These are phyloP conservation scores for Papilio gigon DNA, from an alignment of 2,888 invertebrate species.

Conservation along the genomic window DNA sequence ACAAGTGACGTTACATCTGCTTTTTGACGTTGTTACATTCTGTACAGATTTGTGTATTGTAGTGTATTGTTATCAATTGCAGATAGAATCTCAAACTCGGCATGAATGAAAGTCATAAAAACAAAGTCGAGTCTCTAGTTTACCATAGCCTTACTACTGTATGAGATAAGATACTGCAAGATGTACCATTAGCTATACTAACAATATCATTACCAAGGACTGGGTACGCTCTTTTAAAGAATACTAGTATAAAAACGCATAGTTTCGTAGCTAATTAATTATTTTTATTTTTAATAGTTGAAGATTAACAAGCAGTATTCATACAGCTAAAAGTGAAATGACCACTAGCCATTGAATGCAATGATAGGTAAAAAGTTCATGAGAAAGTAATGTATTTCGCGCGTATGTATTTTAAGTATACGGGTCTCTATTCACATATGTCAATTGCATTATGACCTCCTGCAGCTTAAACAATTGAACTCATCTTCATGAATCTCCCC, in stretches of 20 bases:
- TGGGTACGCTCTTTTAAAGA: too few species aligned
- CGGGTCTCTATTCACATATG: too few species aligned
- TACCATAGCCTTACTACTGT: slow-evolving; percentile 10
- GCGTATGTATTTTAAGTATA: too few species aligned
- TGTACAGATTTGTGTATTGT: background rate
- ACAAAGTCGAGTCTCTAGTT: background rate
- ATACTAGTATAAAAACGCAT: background rate
- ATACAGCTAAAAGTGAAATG: too few species aligned
- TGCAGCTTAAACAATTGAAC: too few species aligned
- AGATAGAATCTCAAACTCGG: slow-evolving; percentile 8
- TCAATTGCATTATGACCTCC: too few species aligned
- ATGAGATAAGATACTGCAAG: slow-evolving; percentile 10
- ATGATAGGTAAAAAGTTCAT: too few species aligned
- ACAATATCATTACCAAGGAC: slow-evolving; percentile 17
- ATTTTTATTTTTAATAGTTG: background rate
- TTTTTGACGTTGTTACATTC: background rate
- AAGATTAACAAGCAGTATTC: too few species aligned
- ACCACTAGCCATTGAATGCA: too few species aligned
- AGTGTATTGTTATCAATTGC: background rate
- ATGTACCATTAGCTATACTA: background rate
- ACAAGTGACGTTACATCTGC: background rate
- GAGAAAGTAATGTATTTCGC: too few species aligned
- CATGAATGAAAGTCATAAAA: slow-evolving; percentile 14
- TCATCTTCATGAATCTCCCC: too few species aligned
- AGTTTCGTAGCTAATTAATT: background rate